Evolutionary conservation across 2,797 vertebrate genomes (phyloP).

Genomic region (Garrulus glandarius): DNA sequence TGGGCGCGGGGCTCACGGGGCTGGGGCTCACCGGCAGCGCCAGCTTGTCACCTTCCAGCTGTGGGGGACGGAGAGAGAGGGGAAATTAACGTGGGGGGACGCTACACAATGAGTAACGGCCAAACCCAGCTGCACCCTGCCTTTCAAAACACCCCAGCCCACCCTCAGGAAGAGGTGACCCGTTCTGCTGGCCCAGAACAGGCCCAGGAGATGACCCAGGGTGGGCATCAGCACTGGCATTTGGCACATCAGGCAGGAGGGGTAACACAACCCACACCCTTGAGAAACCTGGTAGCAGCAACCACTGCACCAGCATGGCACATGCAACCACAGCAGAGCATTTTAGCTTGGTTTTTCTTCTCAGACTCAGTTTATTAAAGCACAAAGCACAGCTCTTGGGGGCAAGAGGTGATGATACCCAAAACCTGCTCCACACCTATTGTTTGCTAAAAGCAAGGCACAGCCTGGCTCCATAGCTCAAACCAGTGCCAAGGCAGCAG

Average conservation of each 20-base stretch:
- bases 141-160: background rate
- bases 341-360: background rate
- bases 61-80: background rate
- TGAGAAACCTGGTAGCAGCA: background rate
- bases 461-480: background rate
- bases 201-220: rapidly evolving
- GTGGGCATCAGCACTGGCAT: background rate
- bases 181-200: background rate
- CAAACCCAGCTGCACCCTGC: background rate
- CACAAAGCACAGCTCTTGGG: background rate
- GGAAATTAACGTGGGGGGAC: background rate
- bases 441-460: background rate
- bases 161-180: rapidly evolving
- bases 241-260: background rate
- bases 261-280: rapidly evolving
- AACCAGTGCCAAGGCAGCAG: background rate
- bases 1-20: constrained; percentile 73
- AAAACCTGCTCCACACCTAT: background rate
- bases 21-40: constrained; percentile 82
- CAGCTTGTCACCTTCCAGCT: constrained; percentile 91
- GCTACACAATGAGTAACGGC: rapidly evolving
- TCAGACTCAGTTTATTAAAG: background rate
- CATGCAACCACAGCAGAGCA: background rate
- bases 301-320: background rate
- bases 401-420: background rate